Base-by-base conservation (phyloP, 2,888 invertebrate species). In the Atethmia centrago region DNA sequence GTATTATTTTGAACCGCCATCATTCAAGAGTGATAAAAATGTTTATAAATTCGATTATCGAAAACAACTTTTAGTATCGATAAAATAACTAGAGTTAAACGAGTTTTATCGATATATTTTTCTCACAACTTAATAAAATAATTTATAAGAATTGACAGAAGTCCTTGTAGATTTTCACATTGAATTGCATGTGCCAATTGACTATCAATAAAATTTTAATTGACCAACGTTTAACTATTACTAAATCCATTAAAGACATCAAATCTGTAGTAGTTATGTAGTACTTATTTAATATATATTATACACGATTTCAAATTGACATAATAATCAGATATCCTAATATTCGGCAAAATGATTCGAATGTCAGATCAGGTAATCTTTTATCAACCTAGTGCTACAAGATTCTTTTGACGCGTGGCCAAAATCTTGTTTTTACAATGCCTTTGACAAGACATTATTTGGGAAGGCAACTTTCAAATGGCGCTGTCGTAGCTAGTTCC, bases 141-240 rank as follows among this genome's bases (percentile, higher is more conserved):
- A 49, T 36, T 19, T 31, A 25, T 19, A 25, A 25, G 2, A 31
- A 36, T 62, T 42, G 25, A 66, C 63, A n/a, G 16, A 31, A 47
- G 7, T 40, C 4, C 3, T 21, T 9, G 28, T 47, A 21, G 5
- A 53, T 36, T 36, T 36, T 36, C 36, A 36, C 25, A 28, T 28
- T 31, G 19, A 56, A 9, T 1, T 56, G 9, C 31, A 31, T 28
- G 0, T 45, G 56, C 3, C 9, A 51, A 72, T 71, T 53, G 51
- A 53, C 62, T 21, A 21, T 4, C 1, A 45, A 45, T 51, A 21
- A 16, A 63, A 25, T 56, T 56, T 9, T 16, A 73, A 71, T 63
- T 71, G 47, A 71, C 63, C 47, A 74, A 21, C 9, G 3, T 40
- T 21, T n/a, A 14, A 28, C n/a, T n/a, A 16, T 56, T n/a, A 21